phyloP scores from a whole-genome alignment of 2,888 invertebrate genomes.

The Acronicta psi region DNA sequence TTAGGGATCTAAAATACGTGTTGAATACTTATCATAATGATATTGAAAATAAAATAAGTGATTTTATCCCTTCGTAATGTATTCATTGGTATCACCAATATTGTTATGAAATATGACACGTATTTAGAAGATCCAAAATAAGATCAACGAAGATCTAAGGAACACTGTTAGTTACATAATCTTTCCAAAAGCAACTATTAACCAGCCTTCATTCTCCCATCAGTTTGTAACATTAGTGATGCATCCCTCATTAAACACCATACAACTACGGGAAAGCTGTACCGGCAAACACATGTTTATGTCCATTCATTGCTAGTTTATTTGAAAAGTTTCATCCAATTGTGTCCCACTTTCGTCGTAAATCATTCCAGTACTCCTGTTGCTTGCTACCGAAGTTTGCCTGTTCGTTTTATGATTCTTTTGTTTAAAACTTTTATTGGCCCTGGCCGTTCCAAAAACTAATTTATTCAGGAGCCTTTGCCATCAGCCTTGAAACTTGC shows the following conservation, averaged over 20 bases:
- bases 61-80: too few relatives aligned
- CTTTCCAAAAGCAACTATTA: too few relatives aligned
- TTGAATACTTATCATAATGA: too few relatives aligned
- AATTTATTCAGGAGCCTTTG: slow-evolving; percentile 85
- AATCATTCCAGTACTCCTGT: slow-evolving; percentile 84
- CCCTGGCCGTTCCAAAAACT: slow-evolving; percentile 83
- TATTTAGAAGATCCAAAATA: too few relatives aligned
- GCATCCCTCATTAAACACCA: slow-evolving; percentile 31
- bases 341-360: slow-evolving; percentile 81
- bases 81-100: too few relatives aligned
- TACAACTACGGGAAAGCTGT: slow-evolving; percentile 40
- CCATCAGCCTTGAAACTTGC: slow-evolving; percentile 77
- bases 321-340: slow-evolving; percentile 83
- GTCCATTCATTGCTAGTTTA: slow-evolving; percentile 83
- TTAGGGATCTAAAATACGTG: too few relatives aligned
- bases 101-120: too few relatives aligned
- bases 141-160: too few relatives aligned
- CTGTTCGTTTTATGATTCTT: slow-evolving; percentile 87
- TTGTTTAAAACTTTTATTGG: slow-evolving; percentile 89
- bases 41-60: too few relatives aligned
- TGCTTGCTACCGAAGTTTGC: slow-evolving; percentile 83
- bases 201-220: not conserved
- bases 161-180: too few relatives aligned
- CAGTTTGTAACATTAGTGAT: slow-evolving; percentile 10
- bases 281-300: slow-evolving; percentile 76